phyloP scores from a whole-genome alignment of 2,888 invertebrate species.

The Drosophila anomalipes region DNA sequence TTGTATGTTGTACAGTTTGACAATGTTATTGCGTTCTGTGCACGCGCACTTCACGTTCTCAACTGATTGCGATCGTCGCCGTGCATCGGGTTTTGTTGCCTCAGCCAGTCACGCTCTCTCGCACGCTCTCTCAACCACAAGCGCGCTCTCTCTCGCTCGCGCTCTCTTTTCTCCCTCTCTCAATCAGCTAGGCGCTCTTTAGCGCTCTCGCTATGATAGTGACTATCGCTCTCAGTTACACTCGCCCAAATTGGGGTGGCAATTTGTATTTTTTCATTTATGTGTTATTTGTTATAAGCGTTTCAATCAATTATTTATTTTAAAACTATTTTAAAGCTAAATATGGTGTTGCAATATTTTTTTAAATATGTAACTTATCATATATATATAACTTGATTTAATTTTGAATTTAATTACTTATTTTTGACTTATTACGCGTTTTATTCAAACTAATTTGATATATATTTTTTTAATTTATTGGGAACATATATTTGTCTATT shows the following conservation, averaged over 20 bases:
- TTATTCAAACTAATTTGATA: neutral
- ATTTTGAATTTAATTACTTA: neutral
- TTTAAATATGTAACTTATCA: neutral
- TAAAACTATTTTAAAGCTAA: neutral
- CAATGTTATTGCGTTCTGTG: conserved; percentile 40
- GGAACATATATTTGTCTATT: neutral
- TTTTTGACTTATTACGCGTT: neutral
- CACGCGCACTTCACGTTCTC: conserved; percentile 66
- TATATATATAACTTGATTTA: neutral
- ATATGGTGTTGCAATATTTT: neutral
- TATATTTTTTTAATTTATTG: neutral
- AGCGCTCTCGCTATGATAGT: neutral
- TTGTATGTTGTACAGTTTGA: conserved; percentile 31
- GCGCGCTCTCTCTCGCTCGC: conserved; percentile 1
- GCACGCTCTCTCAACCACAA: neutral
- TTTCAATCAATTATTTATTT: neutral
- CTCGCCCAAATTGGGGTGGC: conserved; percentile 7
- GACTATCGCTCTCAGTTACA: conserved; percentile 32
- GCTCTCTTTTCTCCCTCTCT: conserved; percentile 20
- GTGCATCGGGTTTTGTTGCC: conserved; percentile 74
- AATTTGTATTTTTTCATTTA: neutral
- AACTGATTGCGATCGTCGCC: conserved; percentile 71
- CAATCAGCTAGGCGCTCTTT: conserved; percentile 16
- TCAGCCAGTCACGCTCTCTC: conserved; percentile 19
- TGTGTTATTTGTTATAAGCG: neutral